These are phyloP conservation scores for Clupea harengus DNA, from an alignment of 2,113 vertebrate genomes.

Conservation along the genomic window DNA sequence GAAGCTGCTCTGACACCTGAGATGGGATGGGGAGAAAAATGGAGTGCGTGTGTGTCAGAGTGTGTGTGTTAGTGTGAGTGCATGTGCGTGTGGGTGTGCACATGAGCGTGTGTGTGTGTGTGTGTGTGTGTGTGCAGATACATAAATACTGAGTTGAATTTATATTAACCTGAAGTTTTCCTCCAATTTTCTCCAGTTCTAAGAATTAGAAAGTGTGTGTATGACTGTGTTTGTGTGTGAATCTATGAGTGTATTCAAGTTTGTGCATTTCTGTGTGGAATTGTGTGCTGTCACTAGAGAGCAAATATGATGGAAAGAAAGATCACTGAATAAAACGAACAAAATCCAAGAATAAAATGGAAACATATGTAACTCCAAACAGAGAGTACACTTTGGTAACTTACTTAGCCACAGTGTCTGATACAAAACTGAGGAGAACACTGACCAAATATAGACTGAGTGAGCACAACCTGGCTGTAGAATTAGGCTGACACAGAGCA, in stretches of 20 bases:
- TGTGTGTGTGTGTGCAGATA: not conserved
- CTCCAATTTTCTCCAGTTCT: no score
- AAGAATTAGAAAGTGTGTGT: no score
- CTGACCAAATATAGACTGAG: no score
- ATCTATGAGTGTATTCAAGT: not conserved
- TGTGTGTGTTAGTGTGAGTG: not conserved
- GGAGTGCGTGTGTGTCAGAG: not conserved
- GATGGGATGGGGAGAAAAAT: not conserved
- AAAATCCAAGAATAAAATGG: no score
- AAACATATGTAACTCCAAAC: no score
- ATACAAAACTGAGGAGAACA: no score
- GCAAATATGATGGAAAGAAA: not conserved
- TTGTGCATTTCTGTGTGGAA: not conserved
- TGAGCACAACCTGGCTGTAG: no score
- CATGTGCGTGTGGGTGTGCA: conserved; percentile 4
- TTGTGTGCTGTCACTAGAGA: not conserved
- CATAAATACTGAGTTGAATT: not conserved
- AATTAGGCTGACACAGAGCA: no score
- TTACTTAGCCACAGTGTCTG: no score
- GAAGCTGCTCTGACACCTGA: not conserved
- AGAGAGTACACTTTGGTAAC: no score
- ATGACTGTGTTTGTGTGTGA: not conserved
- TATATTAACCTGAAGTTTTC: not conserved
- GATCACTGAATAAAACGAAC: no score
- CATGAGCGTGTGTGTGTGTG: not conserved